Evolutionary conservation across 2,113 vertebrate genomes (phyloP), one percentile per base, ranked within the genome.

Genomic region (Natator depressus): DNA sequence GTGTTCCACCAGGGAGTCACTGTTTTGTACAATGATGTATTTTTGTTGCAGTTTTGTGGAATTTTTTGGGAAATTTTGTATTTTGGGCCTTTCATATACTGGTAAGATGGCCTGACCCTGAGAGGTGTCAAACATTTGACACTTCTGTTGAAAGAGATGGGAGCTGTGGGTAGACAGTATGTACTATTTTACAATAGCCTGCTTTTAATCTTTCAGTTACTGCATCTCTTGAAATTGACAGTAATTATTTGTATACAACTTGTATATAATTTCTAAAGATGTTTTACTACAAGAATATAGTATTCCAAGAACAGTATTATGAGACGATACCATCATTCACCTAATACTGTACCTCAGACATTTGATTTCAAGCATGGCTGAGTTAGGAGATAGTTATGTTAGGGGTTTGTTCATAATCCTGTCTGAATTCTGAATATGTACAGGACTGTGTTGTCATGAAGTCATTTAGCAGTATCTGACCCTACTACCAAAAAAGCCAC

Each of bases 171-270:
- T 62, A 35, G 25, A 84, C 85, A 80, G 5, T 85, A 22, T 79
- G 5, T 47, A 69, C 9, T 81, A 1, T 57, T 57, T 87, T 75
- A 62, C 27, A 81, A 12, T n/a, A 85, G 38, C n/a, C 29, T 42
- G 20, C 31, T 10, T 42, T 31, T 55, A 16, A 47, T 80, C 89
- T 76, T 88, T 92, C 82, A 57, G 51, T 25, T 49, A 38, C 53
- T 55, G 13, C 59, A 89, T 8, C 54, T 96, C 54, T 89, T 96
- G 87, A 91, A 93, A 76, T 42, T 16, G 81, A 95, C 72, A 38
- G 49, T 78, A 50, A 78, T 88, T 42, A 2, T 14, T 85, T 87
- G 42, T 42, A 69, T 84, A 50, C 14, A 93, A 53, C 25, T 7
- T 10, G 0, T 89, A 8, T 94, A 6, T 93, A 76, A 81, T 49